Evolutionary conservation across 1,140 invertebrate species (phyloP).

Genomic region (Plutomurus gul): DNA sequence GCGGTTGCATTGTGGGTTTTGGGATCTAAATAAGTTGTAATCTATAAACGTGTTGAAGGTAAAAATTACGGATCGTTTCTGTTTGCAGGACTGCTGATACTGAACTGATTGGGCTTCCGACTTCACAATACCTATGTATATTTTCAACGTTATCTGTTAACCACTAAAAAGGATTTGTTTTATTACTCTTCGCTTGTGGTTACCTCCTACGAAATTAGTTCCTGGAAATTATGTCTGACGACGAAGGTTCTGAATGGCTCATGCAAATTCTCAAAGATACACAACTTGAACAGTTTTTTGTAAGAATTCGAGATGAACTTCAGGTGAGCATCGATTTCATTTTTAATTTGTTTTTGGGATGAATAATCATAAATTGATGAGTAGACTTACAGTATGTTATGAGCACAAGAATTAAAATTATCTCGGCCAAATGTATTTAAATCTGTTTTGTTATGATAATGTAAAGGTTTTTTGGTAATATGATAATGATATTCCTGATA

Average conservation of each 20-base stretch:
- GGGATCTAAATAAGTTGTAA: too few species aligned
- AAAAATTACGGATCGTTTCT: too few species aligned
- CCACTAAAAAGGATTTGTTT: not conserved
- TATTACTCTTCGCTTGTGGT: not conserved
- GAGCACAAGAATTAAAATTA: too few species aligned
- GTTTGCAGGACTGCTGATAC: too few species aligned
- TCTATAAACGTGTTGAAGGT: too few species aligned
- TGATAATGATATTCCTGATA: not conserved
- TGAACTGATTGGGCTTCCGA: too few species aligned
- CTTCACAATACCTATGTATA: too few species aligned
- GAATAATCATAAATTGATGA: too few species aligned
- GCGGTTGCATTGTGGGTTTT: too few species aligned
- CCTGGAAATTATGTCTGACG: constrained; percentile 47
- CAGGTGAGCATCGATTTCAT: constrained; percentile 65
- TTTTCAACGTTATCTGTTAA: not conserved
- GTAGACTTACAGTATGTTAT: too few species aligned
- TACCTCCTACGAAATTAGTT: not conserved
- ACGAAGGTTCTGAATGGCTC: constrained; percentile 47
- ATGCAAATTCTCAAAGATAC: constrained; percentile 75
- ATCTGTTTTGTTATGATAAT: not conserved
- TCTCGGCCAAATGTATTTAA: not conserved
- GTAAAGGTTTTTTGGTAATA: not conserved
- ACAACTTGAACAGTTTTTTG: constrained; percentile 89
- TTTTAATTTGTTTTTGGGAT: not conserved
- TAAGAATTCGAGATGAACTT: constrained; percentile 86